Base-by-base conservation (phyloP, 2,797 vertebrate genomes). In the Halcyon badia region DNA sequence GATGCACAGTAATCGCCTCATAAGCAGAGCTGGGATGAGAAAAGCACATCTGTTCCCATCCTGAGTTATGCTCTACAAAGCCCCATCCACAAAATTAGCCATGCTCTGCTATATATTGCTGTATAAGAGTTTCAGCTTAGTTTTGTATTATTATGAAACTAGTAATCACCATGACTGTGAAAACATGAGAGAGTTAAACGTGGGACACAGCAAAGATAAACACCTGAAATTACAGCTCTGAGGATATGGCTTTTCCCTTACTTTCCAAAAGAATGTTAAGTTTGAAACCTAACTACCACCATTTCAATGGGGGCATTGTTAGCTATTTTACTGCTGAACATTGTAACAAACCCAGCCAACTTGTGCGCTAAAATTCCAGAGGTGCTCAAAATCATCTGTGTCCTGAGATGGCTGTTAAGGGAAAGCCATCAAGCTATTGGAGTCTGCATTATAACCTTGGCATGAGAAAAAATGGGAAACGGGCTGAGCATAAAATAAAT, bases 171-270 rank as follows among this genome's bases (percentile, higher is more conserved):
- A 51, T 66, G 87, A 68, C 89, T 94, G 64, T 77, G 85, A 87
- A 95, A 95, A 90, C 66, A 81, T 76, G 85, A 79, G 73, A 75
- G 57, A 83, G 62, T 44, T 62, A 95, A 96, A 79, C 48, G 33
- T 31, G 66, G 41, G 51, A 77, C 80, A 62, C 31, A 79, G 51
- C 80, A 87, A 89, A 96, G 83, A 94, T 83, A 94, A 94, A 95
- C 90, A 95, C 91, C 85, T 90, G 80, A 91, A 97, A 95, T 94
- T 90, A 64, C 66, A 89, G 69, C 73, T 94, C 77, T 73, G 77
- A 77, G 71, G 60, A 86, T 79, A 84, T 35, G 57, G 33, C 5
- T 70, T 96, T 95, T 84, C 60, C 75, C 77, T 87, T 46, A 46
- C 33, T 92, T 95, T 89, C 52, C 44, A 64, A 64, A 79, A 83